Evolutionary conservation across 2,797 vertebrate species (phyloP).

Genomic region (Aeoliscus strigatus): DNA sequence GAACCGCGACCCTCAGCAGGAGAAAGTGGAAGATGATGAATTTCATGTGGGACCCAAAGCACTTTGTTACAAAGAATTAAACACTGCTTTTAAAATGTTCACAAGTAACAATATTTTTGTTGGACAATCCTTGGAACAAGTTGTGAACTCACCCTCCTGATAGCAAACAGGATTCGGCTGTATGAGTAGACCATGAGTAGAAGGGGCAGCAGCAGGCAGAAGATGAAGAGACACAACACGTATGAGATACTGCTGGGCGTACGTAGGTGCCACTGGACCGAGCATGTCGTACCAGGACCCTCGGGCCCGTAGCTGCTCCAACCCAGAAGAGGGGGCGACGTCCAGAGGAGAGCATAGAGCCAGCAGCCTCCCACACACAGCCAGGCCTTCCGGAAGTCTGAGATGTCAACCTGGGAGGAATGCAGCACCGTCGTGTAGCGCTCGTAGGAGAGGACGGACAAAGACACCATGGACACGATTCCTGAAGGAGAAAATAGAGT

Average conservation of each 20-base stretch:
- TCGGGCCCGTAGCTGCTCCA: slow-evolving; percentile 82
- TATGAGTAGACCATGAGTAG: slow-evolving; percentile 77
- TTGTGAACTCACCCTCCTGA: slow-evolving; percentile 68
- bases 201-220: slow-evolving; percentile 78
- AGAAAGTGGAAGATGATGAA: too few relatives aligned
- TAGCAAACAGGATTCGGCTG: slow-evolving; percentile 63
- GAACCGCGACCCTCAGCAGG: too few relatives aligned
- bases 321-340: slow-evolving; percentile 70
- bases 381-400: slow-evolving; percentile 77
- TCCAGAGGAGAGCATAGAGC: slow-evolving; percentile 77
- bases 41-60: too few relatives aligned
- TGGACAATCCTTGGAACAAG: too few relatives aligned
- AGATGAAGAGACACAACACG: slow-evolving; percentile 78
- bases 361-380: slow-evolving; percentile 72
- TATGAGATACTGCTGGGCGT: slow-evolving; percentile 69
- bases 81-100: too few relatives aligned
- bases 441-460: slow-evolving; percentile 78
- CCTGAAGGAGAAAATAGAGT: slow-evolving; percentile 45
- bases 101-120: too few relatives aligned
- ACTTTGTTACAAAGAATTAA: too few relatives aligned
- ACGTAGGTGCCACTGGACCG: slow-evolving; percentile 76
- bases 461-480: slow-evolving; percentile 77
- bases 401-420: slow-evolving; percentile 63
- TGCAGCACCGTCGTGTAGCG: slow-evolving; percentile 64
- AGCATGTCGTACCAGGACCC: slow-evolving; percentile 76